Evolutionary conservation across 2,888 invertebrate genomes (phyloP), one percentile per base, ranked within the genome.

Genomic region (Apomyelois bistriatella): DNA sequence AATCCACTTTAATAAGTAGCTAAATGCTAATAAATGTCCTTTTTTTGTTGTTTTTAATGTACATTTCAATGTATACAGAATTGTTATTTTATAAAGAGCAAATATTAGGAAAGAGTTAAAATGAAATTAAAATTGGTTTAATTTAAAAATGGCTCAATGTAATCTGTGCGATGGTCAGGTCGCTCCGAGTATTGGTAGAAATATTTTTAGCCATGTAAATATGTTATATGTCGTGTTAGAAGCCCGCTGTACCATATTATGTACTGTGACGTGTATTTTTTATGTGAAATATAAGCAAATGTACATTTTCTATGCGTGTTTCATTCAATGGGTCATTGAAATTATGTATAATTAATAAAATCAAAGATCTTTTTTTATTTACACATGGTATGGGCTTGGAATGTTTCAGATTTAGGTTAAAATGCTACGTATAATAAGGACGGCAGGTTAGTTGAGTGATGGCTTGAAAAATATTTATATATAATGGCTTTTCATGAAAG

Each of bases 211-310:
- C 69, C 62, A 58, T 74, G 74, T 74, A 76, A 70, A 76, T 74
- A 74, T 65, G 60, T 74, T 74, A 72, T 66, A 62, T 66, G 61
- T 59, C 50, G 56, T 53, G 52, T 57, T 52, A 49, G 57, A 65
- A 62, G 67, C 70, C 68, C 68, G 68, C 75, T 82, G 79, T 83
- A 76, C 72, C 66, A 76, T 76, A 71, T 54, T 55, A 10, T 50
- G 49, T 60, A 68, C 57, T 79, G 77, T 81, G 77, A 79, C 79
- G 73, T 85, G 82, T 82, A 79, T 82, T 85, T 86, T 82, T 80
- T 85, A 85, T 85, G 82, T 86, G 77, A 86, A 89, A 87, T 89
- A 88, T 85, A 87, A 85, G 77, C 75, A 70, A 82, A 85, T 86
- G 82, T 82, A 86, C 76, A 82, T 85, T 87, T 82, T 79, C 57